phyloP scores from a whole-genome alignment of 2,113 vertebrate species.

The Echinops telfairi region DNA sequence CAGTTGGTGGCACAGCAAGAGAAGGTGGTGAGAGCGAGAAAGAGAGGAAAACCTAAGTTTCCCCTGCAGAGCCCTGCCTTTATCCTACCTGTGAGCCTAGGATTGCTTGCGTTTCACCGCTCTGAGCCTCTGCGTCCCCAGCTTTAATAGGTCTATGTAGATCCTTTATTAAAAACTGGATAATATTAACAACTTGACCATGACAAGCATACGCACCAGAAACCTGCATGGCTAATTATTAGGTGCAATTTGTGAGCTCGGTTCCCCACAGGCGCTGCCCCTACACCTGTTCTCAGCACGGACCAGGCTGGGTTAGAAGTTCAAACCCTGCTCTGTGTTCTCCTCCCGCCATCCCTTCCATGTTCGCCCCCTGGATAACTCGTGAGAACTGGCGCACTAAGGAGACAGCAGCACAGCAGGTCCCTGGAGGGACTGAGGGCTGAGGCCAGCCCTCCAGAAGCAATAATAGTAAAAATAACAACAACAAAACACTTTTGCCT shows the following conservation, averaged over 20 bases:
- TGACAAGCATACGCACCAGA: not conserved
- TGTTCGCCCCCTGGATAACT: not conserved
- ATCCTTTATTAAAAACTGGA: not conserved
- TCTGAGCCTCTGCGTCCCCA: not conserved
- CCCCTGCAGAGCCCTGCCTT: not conserved
- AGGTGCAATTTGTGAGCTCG: not conserved
- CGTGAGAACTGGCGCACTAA: conserved; percentile 17
- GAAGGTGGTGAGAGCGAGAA: not conserved
- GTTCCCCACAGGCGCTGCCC: not conserved
- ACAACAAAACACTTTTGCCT: not conserved
- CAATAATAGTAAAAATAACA: not conserved
- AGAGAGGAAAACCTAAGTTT: not conserved
- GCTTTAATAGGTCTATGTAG: not conserved
- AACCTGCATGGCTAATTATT: conserved; percentile 1
- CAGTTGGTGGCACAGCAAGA: not conserved
- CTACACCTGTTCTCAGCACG: not conserved
- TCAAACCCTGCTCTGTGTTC: not conserved
- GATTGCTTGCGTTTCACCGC: not conserved
- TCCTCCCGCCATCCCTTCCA: not conserved
- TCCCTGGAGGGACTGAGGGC: not conserved
- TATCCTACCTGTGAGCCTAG: not conserved
- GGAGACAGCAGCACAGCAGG: not conserved
- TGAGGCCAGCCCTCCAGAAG: not conserved
- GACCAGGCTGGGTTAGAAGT: not conserved
- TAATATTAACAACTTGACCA: not conserved